Evolutionary conservation across 2,888 invertebrate genomes (phyloP), one percentile per base, ranked within the genome.

Genomic region (Suillia variegata): DNA sequence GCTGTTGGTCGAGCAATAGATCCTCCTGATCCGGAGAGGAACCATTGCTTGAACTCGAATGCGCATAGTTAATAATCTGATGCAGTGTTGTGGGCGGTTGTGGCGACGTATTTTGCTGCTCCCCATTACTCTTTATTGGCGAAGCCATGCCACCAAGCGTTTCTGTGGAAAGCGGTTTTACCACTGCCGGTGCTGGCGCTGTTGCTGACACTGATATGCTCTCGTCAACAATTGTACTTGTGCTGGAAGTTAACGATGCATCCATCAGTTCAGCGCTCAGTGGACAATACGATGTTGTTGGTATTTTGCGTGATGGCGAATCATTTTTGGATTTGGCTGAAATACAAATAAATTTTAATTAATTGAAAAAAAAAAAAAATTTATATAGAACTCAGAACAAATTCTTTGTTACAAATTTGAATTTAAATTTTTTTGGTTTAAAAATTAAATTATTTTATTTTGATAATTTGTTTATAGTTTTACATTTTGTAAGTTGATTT

Each of bases 11-110:
- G 55, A 75, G 63, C 66, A 78, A 71, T 17, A 73, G 66, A 56
- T 81, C 80, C 5, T 80, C 80, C 60, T 77, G 73, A 26, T 81
- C 80, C 4, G 80, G 78, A n/a, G 81, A 73, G 1, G 79, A 78
- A 18, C 75, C 70, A 64, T 76, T 80, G 66, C 75, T 80, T 15
- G 77, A 77, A 53, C 79, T 80, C 20, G 78, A 79, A 18, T 74
- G 75, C 2, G 70, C 67, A 54, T 75, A 76, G 24, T 70, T 68
- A n/a, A 70, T 61, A n/a, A 68, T 65, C 1, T 65, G 64, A 0
- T 63, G 61, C 8, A 63, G 62, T 26, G 54, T 59, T 13, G 62
- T 53, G 31, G 56, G 17, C 6, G 48, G n/a, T n/a, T n/a, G n/a
- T n/a, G n/a, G n/a, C n/a, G n/a, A n/a, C n/a, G n/a, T n/a, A n/a